Percentiles rank a stretch among this genome's conserved stretches.
phyloP scores from a whole-genome alignment of 2,113 vertebrate genomes.

The Climacteris rufus region DNA sequence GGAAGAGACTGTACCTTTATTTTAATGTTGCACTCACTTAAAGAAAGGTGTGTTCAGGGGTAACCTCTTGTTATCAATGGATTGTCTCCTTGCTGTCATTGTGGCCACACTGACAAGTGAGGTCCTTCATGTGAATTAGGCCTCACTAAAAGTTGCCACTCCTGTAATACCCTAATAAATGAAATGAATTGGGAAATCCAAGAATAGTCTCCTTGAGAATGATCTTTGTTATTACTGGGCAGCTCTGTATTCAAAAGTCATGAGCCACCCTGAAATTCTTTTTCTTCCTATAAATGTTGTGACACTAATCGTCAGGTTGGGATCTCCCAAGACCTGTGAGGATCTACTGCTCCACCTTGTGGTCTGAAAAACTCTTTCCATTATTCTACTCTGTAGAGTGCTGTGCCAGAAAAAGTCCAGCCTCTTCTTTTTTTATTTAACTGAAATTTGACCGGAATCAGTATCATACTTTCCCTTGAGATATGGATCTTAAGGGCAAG shows the following conservation, averaged over 20 bases:
- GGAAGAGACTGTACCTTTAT: background rate
- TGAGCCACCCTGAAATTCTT: background rate
- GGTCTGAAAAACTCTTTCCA: background rate
- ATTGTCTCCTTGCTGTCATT: background rate
- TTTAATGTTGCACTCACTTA: background rate
- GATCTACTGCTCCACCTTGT: constrained; percentile 63
- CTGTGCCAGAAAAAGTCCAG: background rate
- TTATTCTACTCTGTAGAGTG: background rate
- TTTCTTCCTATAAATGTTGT: background rate
- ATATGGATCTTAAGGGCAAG: background rate
- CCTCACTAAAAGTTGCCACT: background rate
- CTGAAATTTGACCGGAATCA: background rate
- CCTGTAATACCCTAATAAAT: background rate
- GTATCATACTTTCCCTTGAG: background rate
- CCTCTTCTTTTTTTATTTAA: background rate
- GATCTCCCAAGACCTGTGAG: background rate
- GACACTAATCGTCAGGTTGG: background rate
- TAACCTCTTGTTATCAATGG: background rate
- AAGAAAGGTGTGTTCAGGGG: background rate
- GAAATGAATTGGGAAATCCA: background rate
- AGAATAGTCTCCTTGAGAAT: background rate
- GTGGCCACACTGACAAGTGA: background rate
- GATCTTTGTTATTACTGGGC: background rate
- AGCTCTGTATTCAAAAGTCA: background rate
- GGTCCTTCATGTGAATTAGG: background rate